phyloP scores from a whole-genome alignment of 2,797 vertebrate species.

The Acrocephalus scirpaceus region DNA sequence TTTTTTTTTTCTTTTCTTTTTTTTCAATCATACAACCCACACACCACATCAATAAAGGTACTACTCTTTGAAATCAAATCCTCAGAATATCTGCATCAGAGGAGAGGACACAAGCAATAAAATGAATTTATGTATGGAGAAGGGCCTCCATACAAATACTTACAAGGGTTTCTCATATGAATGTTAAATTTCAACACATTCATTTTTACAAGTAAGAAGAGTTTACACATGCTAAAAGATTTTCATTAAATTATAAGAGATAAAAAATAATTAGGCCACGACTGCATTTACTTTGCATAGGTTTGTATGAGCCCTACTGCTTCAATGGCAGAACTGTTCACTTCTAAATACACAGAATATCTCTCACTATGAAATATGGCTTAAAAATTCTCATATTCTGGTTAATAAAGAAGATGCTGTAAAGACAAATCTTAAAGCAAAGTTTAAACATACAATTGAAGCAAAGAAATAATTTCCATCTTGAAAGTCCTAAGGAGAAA shows the following conservation, averaged over 20 bases:
- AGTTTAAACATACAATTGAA: neutral
- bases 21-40: neutral
- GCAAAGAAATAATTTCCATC: neutral
- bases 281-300: neutral
- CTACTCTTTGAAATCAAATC: neutral
- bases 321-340: neutral
- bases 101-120: neutral
- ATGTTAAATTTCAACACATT: neutral
- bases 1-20: neutral
- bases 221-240: neutral
- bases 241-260: neutral
- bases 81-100: neutral
- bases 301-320: neutral
- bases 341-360: neutral
- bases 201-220: neutral
- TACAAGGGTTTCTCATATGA: neutral
- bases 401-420: neutral
- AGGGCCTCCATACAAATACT: neutral
- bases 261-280: neutral
- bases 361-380: neutral
- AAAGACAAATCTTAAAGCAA: neutral
- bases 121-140: neutral
- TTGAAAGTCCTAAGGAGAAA: neutral
- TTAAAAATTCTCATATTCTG: neutral
- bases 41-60: neutral